phyloP scores from a whole-genome alignment of 2,888 invertebrate species.

The Platycheirus rosarum region DNA sequence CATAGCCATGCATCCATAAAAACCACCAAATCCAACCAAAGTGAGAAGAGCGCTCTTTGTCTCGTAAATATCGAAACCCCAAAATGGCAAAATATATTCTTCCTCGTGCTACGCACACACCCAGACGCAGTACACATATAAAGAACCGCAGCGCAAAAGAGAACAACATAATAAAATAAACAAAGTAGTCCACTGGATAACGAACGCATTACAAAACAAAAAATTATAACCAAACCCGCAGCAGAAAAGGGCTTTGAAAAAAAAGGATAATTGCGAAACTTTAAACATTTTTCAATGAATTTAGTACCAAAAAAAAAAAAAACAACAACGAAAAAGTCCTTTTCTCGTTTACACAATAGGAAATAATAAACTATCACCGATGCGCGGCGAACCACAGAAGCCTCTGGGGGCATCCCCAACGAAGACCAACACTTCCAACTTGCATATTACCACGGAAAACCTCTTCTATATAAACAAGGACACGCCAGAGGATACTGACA shows the following conservation, averaged over 20 bases:
- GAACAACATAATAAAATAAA: conserved; percentile 58
- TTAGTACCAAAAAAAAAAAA: conserved; percentile 14
- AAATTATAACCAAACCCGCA: conserved; percentile 32
- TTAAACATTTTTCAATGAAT: conserved; percentile 69
- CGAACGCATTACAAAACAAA: conserved; percentile 37
- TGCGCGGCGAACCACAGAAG: conserved; percentile 65
- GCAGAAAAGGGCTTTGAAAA: conserved; percentile 1
- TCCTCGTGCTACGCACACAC: conserved; percentile 15
- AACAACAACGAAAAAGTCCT: conserved; percentile 4
- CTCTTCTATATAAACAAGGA: conserved; percentile 59
- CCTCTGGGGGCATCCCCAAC: conserved; percentile 31
- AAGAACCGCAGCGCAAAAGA: conserved; percentile 23
- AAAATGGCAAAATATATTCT: conserved; percentile 66
- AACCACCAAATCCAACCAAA: conserved; percentile 40
- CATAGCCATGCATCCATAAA: conserved; percentile 26
- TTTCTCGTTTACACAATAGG: conserved; percentile 54
- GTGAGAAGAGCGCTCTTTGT: conserved; percentile 52
- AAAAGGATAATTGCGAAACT: conserved; percentile 64
- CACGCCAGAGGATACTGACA: conserved; percentile 59
- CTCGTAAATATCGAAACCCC: conserved; percentile 59
- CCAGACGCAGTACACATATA: background rate
- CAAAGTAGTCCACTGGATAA: conserved; percentile 55
- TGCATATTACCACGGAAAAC: conserved; percentile 26
- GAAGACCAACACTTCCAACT: conserved; percentile 41
- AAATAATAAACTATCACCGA: conserved; percentile 68